Evolutionary conservation across 2,888 invertebrate genomes (phyloP), one percentile per base, ranked within the genome.

Genomic region (Harmothoe impar): DNA sequence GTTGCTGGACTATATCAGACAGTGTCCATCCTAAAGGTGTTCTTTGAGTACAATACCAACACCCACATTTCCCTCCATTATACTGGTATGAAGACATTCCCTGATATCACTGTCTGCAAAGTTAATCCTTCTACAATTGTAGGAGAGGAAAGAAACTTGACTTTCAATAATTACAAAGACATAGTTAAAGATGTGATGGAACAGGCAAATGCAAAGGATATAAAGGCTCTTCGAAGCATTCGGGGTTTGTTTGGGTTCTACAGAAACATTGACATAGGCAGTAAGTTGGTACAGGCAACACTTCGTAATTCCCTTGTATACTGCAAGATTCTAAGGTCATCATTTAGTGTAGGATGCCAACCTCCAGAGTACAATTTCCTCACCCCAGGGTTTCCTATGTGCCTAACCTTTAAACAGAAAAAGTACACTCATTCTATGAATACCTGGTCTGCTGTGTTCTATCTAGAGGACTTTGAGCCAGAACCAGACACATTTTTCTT

Each of bases 51-150:
- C 84, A 33, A 84, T n/a, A 84, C 84, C 12, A 84, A 51, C 43
- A 84, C 84, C 35, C 43, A 51, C n/a, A 25, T 84, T 5, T 35
- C 43, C 43, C 20, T 84, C 0, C 43, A 43, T 43, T 1, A 25
- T 0, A 10, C 23, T 12, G 15, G 23, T 1, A 10, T 1, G n/a
- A 35, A 20, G 23, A 51, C 35, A 23, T 89, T 89, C 35, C 89
- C 89, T 12, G 89, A 72, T 29, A 35, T 89, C 68, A 89, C 72
- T 10, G 68, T 89, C 25, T 68, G 89, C 51, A 89, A 89, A 12
- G 23, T 89, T 0, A 89, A 89, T 33, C 89, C 89, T 51, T 33
- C 43, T 17, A 84, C 5, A 1, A 31, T 72, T 72, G 72, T 89
- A n/a, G 89, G 43, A 33, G 56, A 89, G 72, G 35, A 72, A 15